Evolutionary conservation across 2,113 vertebrate genomes (phyloP).

Genomic region (Callipepla squamata): DNA sequence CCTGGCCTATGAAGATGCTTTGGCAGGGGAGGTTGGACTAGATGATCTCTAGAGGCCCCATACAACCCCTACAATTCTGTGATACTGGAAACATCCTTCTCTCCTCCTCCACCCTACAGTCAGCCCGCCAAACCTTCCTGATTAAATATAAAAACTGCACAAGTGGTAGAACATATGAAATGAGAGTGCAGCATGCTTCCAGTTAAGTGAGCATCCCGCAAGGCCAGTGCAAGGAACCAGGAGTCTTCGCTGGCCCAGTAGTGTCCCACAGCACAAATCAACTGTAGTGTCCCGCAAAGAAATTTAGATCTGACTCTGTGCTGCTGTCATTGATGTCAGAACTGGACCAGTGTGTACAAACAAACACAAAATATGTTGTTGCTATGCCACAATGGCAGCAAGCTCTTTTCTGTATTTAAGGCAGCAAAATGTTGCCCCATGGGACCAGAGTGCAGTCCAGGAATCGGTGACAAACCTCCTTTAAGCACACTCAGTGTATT

Average conservation of each 20-base stretch:
- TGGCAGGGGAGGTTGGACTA: too few relatives aligned
- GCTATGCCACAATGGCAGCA: slow-evolving; percentile 35
- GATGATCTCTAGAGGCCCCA: too few relatives aligned
- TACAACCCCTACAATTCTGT: too few relatives aligned
- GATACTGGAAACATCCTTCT: neutral
- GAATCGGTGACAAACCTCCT: slow-evolving; percentile 25
- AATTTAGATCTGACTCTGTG: neutral
- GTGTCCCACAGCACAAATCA: neutral
- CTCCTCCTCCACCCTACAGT: neutral
- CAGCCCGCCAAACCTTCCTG: neutral
- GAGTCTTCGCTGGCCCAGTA: neutral
- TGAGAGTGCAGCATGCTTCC: neutral
- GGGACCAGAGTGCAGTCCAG: slow-evolving; percentile 28
- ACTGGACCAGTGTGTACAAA: slow-evolving; percentile 14
- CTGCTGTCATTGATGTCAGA: slow-evolving; percentile 26
- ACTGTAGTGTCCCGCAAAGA: neutral
- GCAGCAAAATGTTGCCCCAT: neutral
- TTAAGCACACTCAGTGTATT: slow-evolving; percentile 30
- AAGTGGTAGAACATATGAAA: neutral
- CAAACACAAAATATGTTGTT: slow-evolving; percentile 27
- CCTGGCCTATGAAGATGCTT: too few relatives aligned
- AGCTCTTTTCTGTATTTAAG: slow-evolving; percentile 11
- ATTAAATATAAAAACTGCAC: too few relatives aligned
- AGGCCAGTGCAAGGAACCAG: slow-evolving; percentile 13
- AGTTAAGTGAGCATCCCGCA: neutral